Percentiles rank a stretch among this genome's conserved stretches.
phyloP scores from a whole-genome alignment of 2,888 invertebrate genomes.

The Schizaphis graminum region DNA sequence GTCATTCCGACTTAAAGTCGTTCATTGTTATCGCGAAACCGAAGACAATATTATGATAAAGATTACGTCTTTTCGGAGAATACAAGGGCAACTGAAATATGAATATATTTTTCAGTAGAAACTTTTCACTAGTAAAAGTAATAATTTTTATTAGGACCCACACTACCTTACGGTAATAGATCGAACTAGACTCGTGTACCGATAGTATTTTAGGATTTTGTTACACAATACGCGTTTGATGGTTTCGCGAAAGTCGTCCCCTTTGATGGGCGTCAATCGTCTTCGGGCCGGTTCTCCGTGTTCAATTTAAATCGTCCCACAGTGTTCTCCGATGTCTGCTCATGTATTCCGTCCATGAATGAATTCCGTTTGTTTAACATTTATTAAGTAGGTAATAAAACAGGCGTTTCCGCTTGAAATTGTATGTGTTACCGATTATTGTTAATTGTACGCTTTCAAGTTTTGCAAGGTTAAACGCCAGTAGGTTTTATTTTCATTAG shows the following conservation, averaged over 20 bases:
- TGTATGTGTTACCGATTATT: background rate
- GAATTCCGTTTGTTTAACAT: slow-evolving; percentile 45
- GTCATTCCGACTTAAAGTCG: background rate
- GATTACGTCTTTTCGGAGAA: background rate
- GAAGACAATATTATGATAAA: background rate
- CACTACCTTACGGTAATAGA: background rate
- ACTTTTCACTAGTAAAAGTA: background rate
- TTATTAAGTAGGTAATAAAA: slow-evolving; percentile 50
- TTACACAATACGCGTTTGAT: background rate
- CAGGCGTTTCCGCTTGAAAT: slow-evolving; percentile 48
- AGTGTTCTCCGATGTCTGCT: background rate
- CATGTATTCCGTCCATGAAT: background rate
- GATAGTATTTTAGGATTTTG: background rate
- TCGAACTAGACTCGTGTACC: background rate
- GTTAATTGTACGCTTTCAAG: slow-evolving; percentile 36
- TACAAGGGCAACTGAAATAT: background rate
- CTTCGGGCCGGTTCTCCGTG: background rate
- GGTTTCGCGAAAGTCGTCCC: background rate
- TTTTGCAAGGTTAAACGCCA: slow-evolving; percentile 44
- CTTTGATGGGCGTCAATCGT: slow-evolving; percentile 35
- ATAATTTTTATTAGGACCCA: background rate
- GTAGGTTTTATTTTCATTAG: background rate
- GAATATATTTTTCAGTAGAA: background rate
- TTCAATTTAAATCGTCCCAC: slow-evolving; percentile 49
- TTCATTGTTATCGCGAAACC: background rate